Base-by-base conservation (phyloP, 2,797 vertebrate genomes). In the Hydrocynus forskahlii region DNA sequence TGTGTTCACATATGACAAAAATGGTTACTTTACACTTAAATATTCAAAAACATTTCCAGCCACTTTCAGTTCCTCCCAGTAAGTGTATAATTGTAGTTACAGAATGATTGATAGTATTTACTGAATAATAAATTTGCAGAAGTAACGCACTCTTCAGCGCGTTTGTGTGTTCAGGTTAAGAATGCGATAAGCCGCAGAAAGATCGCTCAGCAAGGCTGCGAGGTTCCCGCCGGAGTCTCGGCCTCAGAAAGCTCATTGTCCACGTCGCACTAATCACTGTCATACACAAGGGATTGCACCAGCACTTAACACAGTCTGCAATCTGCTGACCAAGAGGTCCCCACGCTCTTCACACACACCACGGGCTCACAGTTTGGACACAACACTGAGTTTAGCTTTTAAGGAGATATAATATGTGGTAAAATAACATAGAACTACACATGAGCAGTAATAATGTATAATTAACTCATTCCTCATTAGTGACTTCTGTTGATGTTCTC, bases 261-360 rank as follows among this genome's bases (percentile, higher is more conserved):
- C 79, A 82, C 86, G 90, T 91, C 92, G 93, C 88, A 91, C 93
- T 98, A 98, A 98, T 97, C 95, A 94, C 91, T 95, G 95, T 97
- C 97, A 98, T 96, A 97, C 94, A 96, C 94, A 96, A 97, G 87
- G 96, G 96, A 97, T 97, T 96, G 95, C 90, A 91, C 92, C 93
- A 94, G 93, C 94, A 93, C 91, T 62, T 60, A 55, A 23, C 29
- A 77, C 59, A 79, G 64, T 21, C 50, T 66, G 55, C 69, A 71
- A 68, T 52, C 74, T 64, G 72, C 52, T 70, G 76, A 80, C 12
- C 17, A 45, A 43, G 40, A 76, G 21, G 13, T n/a, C 55, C 38
- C 2, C 23, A 76, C 8, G 14, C 19, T 76, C 48, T 75, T 64
- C 59, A 29, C 23, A 35, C 45, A 1, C 25, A 25, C 3, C 12